Evolutionary conservation across 2,113 vertebrate species (phyloP), one percentile per base, ranked within the genome.

Genomic region (Dissostichus mawsoni): DNA sequence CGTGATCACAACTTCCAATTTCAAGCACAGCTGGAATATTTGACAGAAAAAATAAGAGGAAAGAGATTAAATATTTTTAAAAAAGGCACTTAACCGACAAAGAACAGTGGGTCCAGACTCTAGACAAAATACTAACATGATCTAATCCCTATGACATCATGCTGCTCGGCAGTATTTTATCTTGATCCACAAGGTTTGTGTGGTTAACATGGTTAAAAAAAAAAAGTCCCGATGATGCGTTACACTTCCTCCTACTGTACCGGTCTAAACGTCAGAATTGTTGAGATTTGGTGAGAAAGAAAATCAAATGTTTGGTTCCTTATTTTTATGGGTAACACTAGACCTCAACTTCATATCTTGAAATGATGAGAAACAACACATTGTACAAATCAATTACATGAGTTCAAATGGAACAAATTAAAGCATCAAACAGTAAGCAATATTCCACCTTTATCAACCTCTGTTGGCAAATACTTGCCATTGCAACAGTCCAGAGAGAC

Each of bases 381-480:
- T 18, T 13, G 10, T 16, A 14, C 11, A n/a, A 17, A 20, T 13
- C 52, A 48, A 23, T 0, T 18, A 9, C 33, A 48, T 48, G 41
- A 70, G 23, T 51, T 65, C 18, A 72, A 25, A 51, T 44, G 16
- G 47, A 56, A 47, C 12, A 14, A 25, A 23, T n/a, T 16, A 10
- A 5, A 14, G 50, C 0, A 6, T 41, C 36, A 8, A 41, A 41
- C 36, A 41, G 36, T 41, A 41, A 44, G 72, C 20, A 16, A 51
- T 3, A n/a, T 1, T 2, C 1, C 8, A 52, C 50, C 11, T 50
- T 58, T 41, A 66, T 48, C 66, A 50, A 44, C 76, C 58, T 69
- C 65, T 79, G 1, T 47, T 65, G 52, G 76, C 45, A 52, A 69
- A 29, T 64, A 17, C 4, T 8, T 16, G 55, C 18, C 47, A 77